Evolutionary conservation across 2,888 invertebrate genomes (phyloP).

Genomic region (Metopia argyrocephala): DNA sequence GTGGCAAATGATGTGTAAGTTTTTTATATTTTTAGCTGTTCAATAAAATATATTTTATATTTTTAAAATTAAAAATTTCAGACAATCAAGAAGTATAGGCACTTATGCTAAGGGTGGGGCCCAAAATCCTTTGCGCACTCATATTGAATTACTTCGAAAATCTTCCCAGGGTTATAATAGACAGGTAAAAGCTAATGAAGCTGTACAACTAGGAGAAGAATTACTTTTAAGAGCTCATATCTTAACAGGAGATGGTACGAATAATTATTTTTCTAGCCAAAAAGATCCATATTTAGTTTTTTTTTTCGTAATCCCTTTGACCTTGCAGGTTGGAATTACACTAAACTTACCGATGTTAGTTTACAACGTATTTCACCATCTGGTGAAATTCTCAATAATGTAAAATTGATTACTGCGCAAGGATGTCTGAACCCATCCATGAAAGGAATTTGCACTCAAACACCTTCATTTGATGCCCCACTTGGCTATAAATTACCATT

Average conservation of each 20-base stretch:
- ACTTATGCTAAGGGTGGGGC: slow-evolving; percentile 80
- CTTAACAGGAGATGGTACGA: slow-evolving; percentile 81
- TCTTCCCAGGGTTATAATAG: slow-evolving; percentile 79
- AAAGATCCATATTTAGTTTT: background rate
- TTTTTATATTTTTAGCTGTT: background rate
- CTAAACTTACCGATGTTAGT: slow-evolving; percentile 80
- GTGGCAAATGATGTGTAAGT: slow-evolving; percentile 78
- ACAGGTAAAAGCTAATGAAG: slow-evolving; percentile 79
- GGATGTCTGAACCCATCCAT: slow-evolving; percentile 80
- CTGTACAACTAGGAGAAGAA: slow-evolving; percentile 81
- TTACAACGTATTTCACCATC: slow-evolving; percentile 75
- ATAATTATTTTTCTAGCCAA: background rate
- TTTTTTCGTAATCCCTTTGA: too few relatives aligned
- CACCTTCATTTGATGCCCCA: slow-evolving; percentile 78
- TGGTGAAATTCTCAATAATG: slow-evolving; percentile 75
- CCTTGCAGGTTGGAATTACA: slow-evolving; percentile 79
- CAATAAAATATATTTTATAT: background rate
- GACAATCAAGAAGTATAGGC: slow-evolving; percentile 75
- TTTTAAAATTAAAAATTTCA: slow-evolving; percentile 55
- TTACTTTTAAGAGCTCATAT: slow-evolving; percentile 80
- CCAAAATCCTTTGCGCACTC: slow-evolving; percentile 80
- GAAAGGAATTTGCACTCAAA: slow-evolving; percentile 78
- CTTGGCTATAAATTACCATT: slow-evolving; percentile 79
- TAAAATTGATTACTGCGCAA: slow-evolving; percentile 77
- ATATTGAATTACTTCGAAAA: slow-evolving; percentile 79